These are phyloP conservation scores for Peucedramus taeniatus DNA, from an alignment of 2,113 vertebrate species.

Conservation along the genomic window DNA sequence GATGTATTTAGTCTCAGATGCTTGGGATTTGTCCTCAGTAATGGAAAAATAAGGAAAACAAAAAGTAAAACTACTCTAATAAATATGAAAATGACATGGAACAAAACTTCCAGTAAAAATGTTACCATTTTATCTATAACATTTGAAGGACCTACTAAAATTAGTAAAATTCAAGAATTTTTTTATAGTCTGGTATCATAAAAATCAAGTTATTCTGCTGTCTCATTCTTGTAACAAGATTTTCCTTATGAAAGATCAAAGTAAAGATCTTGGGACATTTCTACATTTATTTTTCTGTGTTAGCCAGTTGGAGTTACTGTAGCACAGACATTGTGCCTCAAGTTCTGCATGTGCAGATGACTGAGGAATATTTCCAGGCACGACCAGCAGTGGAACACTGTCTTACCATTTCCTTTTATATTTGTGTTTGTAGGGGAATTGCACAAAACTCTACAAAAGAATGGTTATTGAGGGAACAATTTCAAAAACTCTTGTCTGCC, in stretches of 20 bases:
- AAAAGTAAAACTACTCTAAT: neutral
- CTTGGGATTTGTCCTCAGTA: neutral
- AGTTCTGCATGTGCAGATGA: neutral
- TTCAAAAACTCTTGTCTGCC: neutral
- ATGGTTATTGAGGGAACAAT: neutral
- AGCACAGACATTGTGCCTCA: neutral
- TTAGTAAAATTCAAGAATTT: neutral
- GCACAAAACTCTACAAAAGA: neutral
- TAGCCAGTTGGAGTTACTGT: neutral
- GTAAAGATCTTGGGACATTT: neutral
- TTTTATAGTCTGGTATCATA: neutral
- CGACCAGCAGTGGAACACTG: neutral
- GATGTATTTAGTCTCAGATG: neutral
- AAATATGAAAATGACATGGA: neutral
- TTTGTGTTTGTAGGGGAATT: neutral
- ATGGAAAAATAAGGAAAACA: neutral
- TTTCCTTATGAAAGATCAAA: neutral
- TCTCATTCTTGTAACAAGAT: neutral
- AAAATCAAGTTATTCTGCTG: neutral
- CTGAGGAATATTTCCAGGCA: neutral
- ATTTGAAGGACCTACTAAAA: neutral
- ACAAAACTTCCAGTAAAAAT: neutral
- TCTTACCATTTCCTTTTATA: neutral
- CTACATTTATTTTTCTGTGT: neutral
- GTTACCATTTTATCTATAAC: neutral